phyloP scores from a whole-genome alignment of 1,140 invertebrate species.

The Aphelinus certus region DNA sequence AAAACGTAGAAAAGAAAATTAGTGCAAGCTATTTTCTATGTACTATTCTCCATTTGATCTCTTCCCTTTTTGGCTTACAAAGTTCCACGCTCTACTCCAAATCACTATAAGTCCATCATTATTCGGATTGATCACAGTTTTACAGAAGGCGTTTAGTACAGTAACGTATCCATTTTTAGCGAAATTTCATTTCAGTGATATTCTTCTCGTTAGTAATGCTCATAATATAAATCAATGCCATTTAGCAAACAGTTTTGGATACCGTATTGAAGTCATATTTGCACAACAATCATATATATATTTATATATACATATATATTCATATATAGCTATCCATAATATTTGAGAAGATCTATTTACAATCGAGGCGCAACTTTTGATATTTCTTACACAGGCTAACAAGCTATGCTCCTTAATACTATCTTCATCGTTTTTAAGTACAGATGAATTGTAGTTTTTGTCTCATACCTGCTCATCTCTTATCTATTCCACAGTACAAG shows the following conservation, averaged over 20 bases:
- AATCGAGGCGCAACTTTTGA: neutral
- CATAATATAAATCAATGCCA: too few relatives aligned
- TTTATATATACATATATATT: conserved; percentile 13
- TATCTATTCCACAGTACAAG: too few relatives aligned
- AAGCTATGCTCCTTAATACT: too few relatives aligned
- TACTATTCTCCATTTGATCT: neutral
- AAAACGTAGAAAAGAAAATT: neutral
- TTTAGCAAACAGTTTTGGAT: too few relatives aligned
- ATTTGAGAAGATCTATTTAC: conserved; percentile 25
- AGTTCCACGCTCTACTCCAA: conserved; percentile 29
- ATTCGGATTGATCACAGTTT: conserved; percentile 61
- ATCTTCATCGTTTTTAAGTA: too few relatives aligned
- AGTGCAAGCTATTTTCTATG: neutral
- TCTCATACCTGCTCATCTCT: too few relatives aligned
- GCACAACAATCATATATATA: conserved; percentile 17
- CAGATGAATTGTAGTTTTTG: too few relatives aligned
- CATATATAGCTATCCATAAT: neutral
- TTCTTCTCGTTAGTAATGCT: neutral
- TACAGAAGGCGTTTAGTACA: conserved; percentile 58
- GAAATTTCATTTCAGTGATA: conserved; percentile 41
- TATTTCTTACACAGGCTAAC: too few relatives aligned
- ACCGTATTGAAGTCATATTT: neutral
- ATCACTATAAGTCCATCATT: conserved; percentile 33
- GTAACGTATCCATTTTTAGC: conserved; percentile 15
- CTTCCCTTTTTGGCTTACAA: conserved; percentile 11